A percentile compares a stretch with the other conserved stretches of the same genome.
Evolutionary conservation across 2,888 invertebrate species (phyloP).

Genomic region (Eilema caniola): DNA sequence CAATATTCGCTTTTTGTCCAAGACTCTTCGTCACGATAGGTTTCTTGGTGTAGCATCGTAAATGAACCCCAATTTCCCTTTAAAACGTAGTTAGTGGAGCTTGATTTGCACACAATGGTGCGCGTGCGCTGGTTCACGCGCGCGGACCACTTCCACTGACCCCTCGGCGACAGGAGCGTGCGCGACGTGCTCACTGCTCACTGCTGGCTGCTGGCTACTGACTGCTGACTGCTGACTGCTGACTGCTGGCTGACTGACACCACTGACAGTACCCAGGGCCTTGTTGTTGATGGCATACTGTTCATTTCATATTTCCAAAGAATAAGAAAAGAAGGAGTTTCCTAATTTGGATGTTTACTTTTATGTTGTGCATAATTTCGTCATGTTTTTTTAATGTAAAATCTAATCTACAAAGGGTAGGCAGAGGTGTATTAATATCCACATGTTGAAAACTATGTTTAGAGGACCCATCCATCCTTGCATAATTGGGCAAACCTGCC

Average conservation of each 20-base stretch:
- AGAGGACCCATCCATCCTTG: too few relatives aligned
- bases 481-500: too few relatives aligned
- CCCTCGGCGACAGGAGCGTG: background rate
- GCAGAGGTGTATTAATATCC: too few relatives aligned
- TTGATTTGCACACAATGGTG: constrained; percentile 37
- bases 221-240: background rate
- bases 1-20: background rate
- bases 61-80: background rate
- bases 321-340: background rate
- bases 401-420: too few relatives aligned
- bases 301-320: too few relatives aligned
- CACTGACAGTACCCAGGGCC: background rate
- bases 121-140: constrained; percentile 35
- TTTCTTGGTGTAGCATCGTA: background rate
- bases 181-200: background rate
- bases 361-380: too few relatives aligned
- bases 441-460: too few relatives aligned
- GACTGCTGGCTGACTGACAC: background rate
- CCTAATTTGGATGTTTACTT: too few relatives aligned
- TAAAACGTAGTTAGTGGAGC: background rate
- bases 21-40: background rate
- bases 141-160: constrained; percentile 30
- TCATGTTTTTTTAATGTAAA: too few relatives aligned
- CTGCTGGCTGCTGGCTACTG: background rate
- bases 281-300: background rate